These are phyloP conservation scores for Ciconia boyciana DNA, from an alignment of 2,113 vertebrate genomes.

Conservation along the genomic window DNA sequence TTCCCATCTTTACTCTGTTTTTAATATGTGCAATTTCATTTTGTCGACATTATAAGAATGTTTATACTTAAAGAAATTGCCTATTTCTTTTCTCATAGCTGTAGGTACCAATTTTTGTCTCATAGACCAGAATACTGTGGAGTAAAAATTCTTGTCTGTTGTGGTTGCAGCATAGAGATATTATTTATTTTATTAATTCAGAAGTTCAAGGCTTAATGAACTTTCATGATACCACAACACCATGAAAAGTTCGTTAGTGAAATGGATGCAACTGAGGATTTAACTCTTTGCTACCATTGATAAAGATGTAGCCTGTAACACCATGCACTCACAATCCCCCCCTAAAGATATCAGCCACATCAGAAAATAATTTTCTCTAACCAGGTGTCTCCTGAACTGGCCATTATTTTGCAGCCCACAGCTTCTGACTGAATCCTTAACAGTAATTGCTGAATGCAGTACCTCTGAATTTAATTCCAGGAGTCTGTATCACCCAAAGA, in stretches of 20 bases:
- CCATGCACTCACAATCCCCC: rapidly evolving
- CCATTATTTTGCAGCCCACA: neutral
- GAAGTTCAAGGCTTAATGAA: neutral
- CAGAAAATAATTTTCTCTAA: neutral
- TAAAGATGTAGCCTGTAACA: neutral
- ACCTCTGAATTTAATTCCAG: neutral
- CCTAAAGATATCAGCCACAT: neutral
- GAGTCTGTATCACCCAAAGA: neutral
- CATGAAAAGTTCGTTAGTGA: neutral
- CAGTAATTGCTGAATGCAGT: neutral
- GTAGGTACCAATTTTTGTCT: neutral
- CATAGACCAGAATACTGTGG: neutral
- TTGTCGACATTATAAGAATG: neutral
- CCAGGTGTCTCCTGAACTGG: neutral
- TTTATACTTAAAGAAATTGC: neutral
- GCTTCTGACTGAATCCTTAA: neutral
- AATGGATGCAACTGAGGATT: neutral
- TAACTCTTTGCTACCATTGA: neutral
- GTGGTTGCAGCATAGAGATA: neutral
- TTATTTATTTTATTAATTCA: slow-evolving; percentile 1
- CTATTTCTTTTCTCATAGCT: neutral
- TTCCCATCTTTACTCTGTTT: neutral
- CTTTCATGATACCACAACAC: neutral
- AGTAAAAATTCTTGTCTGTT: neutral
- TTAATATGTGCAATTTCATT: neutral